Evolutionary conservation across 23 tunicate species (phyloP).

Genomic region (Botrylloides violaceus): DNA sequence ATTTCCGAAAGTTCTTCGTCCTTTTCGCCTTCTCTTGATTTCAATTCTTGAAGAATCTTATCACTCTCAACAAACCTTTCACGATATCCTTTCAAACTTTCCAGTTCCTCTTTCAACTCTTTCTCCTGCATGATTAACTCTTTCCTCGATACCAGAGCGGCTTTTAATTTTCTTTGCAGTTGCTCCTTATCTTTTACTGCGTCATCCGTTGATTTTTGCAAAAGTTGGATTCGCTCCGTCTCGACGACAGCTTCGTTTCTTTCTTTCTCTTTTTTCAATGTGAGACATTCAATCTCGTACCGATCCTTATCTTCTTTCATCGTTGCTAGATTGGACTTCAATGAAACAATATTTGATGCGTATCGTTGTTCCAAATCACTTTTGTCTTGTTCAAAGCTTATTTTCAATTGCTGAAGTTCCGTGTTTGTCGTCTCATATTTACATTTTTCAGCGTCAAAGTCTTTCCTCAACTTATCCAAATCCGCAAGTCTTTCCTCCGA

Average conservation of each 20-base stretch:
- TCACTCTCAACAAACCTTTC: background rate
- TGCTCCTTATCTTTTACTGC: slow-evolving; percentile 32
- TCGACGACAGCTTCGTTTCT: background rate
- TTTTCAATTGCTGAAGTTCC: background rate
- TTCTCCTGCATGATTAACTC: slow-evolving; percentile 42
- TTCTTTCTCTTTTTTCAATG: slow-evolving; percentile 4
- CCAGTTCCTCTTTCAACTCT: slow-evolving; percentile 10
- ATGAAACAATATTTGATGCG: background rate
- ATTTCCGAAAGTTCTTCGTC: slow-evolving; percentile 11
- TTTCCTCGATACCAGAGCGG: slow-evolving; percentile 77
- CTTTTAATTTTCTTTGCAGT: slow-evolving; percentile 71
- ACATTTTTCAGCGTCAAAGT: background rate
- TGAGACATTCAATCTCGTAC: background rate
- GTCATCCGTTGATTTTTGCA: slow-evolving; percentile 20
- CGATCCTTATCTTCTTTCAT: slow-evolving; percentile 16
- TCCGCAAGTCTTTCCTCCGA: background rate
- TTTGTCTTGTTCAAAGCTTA: background rate
- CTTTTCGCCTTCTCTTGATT: background rate
- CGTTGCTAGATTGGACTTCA: background rate
- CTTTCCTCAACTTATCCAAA: background rate
- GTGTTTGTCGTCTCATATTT: background rate
- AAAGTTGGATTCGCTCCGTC: background rate
- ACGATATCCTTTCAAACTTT: background rate
- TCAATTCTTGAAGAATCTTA: background rate
- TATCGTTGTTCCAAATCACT: background rate